These are phyloP conservation scores for Rhodinocichla rosea DNA, from an alignment of 2,113 vertebrate genomes.

Conservation along the genomic window DNA sequence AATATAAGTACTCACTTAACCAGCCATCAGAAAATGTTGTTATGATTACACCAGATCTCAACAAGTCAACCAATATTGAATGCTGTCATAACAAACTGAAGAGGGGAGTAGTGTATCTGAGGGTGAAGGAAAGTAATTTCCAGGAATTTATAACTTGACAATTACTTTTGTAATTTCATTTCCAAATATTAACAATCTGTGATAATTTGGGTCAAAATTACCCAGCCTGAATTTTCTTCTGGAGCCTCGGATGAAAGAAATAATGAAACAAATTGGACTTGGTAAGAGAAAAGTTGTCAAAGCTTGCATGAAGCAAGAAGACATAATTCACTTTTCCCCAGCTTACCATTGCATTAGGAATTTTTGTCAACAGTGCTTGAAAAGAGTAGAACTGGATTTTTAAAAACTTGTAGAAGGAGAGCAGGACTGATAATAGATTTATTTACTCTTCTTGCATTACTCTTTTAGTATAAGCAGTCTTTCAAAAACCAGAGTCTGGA, in stretches of 20 bases:
- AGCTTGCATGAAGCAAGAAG: neutral
- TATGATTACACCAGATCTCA: neutral
- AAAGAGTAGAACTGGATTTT: neutral
- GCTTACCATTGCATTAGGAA: neutral
- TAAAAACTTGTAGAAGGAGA: neutral
- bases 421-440: neutral
- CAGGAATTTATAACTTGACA: neutral
- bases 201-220: neutral
- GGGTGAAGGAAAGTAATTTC: neutral
- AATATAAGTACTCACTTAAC: neutral
- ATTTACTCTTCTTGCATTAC: neutral
- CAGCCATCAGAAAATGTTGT: neutral
- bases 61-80: neutral
- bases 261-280: neutral
- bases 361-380: neutral
- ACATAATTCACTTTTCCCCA: neutral
- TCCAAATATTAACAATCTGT: neutral
- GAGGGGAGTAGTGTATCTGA: neutral
- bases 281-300: neutral
- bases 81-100: neutral
- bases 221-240: neutral
- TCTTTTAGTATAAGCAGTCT: neutral
- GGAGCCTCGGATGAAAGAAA: neutral
- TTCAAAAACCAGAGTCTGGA: neutral
- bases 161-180: neutral